Percentiles rank a stretch among this genome's conserved stretches.
phyloP scores from a whole-genome alignment of 2,113 vertebrate genomes.

The Empidonax traillii region DNA sequence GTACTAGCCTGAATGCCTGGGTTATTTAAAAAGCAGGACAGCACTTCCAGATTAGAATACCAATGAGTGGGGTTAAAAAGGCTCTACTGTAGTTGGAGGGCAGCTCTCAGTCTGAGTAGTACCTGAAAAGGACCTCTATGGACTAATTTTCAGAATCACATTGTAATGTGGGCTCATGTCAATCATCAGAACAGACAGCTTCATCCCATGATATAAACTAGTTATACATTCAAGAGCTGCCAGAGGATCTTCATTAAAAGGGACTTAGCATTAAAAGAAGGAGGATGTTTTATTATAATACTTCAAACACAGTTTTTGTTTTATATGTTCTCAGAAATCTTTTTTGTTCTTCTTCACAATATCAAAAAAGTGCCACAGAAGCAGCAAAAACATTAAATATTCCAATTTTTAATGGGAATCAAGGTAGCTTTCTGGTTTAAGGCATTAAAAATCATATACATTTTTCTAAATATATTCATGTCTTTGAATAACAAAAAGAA shows the following conservation, averaged over 20 bases:
- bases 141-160: conserved; percentile 99
- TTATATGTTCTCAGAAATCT: conserved; percentile 83
- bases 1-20: conserved; percentile 91
- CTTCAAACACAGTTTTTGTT: conserved; percentile 85
- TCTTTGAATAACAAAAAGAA: conserved; percentile 87
- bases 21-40: conserved; percentile 99
- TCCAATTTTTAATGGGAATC: conserved; percentile 79
- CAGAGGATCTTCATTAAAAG: conserved; percentile 88
- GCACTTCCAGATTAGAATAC: conserved; percentile 96
- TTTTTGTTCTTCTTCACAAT: conserved; percentile 80
- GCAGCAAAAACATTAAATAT: conserved; percentile 82
- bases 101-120: conserved; percentile 94
- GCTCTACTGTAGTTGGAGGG: conserved; percentile 97
- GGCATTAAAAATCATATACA: conserved; percentile 81
- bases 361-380: conserved; percentile 80
- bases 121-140: conserved; percentile 97
- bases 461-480: conserved; percentile 85
- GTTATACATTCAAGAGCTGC: conserved; percentile 92
- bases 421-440: conserved; percentile 81
- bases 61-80: conserved; percentile 99
- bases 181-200: conserved; percentile 99
- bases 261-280: conserved; percentile 80
- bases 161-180: conserved; percentile 99
- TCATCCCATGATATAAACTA: conserved; percentile 99
- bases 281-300: conserved; percentile 84